These are phyloP conservation scores for Sebastes hubbsi DNA, from an alignment of 2,797 vertebrate genomes.

Conservation along the genomic window DNA sequence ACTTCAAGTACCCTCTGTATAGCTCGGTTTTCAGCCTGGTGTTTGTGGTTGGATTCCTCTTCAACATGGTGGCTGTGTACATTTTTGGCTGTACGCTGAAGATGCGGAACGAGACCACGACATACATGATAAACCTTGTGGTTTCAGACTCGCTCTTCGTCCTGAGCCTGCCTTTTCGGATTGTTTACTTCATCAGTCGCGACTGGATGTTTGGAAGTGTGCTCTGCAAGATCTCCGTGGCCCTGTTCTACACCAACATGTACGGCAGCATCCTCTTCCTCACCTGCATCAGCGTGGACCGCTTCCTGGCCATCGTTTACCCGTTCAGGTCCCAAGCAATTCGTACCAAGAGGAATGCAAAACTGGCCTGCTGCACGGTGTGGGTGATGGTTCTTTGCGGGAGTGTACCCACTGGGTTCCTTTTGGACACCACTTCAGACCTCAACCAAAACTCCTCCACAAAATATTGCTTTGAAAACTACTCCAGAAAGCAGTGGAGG, in stretches of 20 bases:
- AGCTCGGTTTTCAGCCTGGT: slow-evolving; percentile 90
- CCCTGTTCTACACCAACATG: slow-evolving; percentile 96
- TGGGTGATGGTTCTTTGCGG: slow-evolving; percentile 91
- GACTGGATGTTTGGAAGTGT: slow-evolving; percentile 90
- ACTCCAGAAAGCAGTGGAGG: slow-evolving; percentile 89
- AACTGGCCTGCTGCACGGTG: slow-evolving; percentile 86
- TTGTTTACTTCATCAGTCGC: slow-evolving; percentile 88
- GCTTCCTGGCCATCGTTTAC: slow-evolving; percentile 95
- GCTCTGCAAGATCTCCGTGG: slow-evolving; percentile 92
- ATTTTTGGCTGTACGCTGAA: slow-evolving; percentile 92
- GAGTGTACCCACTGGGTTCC: slow-evolving; percentile 87
- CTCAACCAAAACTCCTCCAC: slow-evolving; percentile 6
- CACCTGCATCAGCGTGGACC: slow-evolving; percentile 95
- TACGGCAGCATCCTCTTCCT: slow-evolving; percentile 97
- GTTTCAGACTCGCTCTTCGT: slow-evolving; percentile 95
- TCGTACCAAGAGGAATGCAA: slow-evolving; percentile 91
- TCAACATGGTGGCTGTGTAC: slow-evolving; percentile 92
- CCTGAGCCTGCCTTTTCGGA: slow-evolving; percentile 93
- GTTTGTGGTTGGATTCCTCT: slow-evolving; percentile 90
- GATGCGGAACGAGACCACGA: slow-evolving; percentile 93
- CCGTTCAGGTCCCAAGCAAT: slow-evolving; percentile 90
- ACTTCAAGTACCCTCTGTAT: slow-evolving; percentile 93
- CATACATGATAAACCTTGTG: slow-evolving; percentile 95
- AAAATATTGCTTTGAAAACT: slow-evolving; percentile 93
- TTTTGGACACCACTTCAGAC: slow-evolving; percentile 73